Base-by-base conservation (phyloP, 2,888 invertebrate species). In the Baronia brevicornis region DNA sequence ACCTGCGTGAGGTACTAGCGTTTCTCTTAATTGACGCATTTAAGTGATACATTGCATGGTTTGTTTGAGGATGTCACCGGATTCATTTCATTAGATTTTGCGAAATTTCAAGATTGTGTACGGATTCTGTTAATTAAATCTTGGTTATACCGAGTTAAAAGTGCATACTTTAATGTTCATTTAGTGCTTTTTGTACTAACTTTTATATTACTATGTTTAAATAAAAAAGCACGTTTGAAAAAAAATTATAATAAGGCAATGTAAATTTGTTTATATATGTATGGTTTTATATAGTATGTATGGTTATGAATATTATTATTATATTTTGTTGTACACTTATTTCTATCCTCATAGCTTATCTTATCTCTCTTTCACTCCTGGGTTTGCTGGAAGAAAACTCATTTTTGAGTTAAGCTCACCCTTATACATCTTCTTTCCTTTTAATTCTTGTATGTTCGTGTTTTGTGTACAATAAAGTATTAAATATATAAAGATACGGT, bases 21-120 rank as follows among this genome's bases (percentile, higher is more conserved):
- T 63, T 68, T 57, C 65, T 63, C 62, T 66, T 78, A 78, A 79
- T 74, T 78, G 70, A 70, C 70, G 69, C 66, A 69, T 74, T 74
- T 69, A 65, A 65, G 63, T 68, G 65, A 67, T 69, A 67, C 64
- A 62, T 56, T 59, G 62, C 46, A 60, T 62, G 66, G 57, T 20
- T 36, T 60, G 45, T 64, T 61, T 68, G 60, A 60, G 54, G 48
- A 50, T 54, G 48, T 46, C 41, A 38, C 47, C 44, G 48, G 51
- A 59, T 62, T 60, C 57, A 9, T 19, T 24, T 28, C 15, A 13
- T 17, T 30, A 15, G 10, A 10, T 17, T 15, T n/a, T n/a, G n/a
- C n/a, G 39, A 43, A 36, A 36, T 37, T 31, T 25, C 18, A 29
- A 35, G 28, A 18, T n/a, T 32, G 34, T 34, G 18, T 12, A 19